phyloP scores from a whole-genome alignment of 2,797 vertebrate genomes.

The Micromesistius poutassou region DNA sequence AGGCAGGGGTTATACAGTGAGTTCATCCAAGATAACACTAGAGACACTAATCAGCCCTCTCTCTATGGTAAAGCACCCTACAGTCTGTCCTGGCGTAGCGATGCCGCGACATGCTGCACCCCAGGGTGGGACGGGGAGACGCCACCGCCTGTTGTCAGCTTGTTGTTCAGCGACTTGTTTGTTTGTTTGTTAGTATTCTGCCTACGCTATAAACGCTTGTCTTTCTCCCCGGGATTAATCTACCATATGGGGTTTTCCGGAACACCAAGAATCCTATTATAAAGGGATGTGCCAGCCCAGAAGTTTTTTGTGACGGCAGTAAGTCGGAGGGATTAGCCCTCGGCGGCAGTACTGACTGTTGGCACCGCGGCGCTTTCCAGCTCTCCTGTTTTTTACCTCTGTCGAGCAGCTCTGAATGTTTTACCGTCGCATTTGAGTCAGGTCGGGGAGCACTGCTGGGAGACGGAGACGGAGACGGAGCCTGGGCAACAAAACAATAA shows the following conservation, averaged over 20 bases:
- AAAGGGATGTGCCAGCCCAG: background rate
- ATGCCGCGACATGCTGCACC: too few species aligned
- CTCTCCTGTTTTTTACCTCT: background rate
- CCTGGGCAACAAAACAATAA: too few species aligned
- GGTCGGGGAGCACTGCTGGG: background rate
- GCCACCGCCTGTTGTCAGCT: background rate
- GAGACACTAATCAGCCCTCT: background rate
- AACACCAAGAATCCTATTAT: background rate
- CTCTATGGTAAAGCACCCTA: too few species aligned
- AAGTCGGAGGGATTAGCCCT: too few species aligned
- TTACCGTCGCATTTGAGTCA: background rate
- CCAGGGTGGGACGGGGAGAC: background rate
- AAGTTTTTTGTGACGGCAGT: too few species aligned
- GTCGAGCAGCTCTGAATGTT: background rate
- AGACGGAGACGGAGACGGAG: too few species aligned
- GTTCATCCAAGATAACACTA: too few species aligned
- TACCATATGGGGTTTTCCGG: background rate
- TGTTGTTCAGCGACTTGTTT: background rate
- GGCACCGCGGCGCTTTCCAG: background rate
- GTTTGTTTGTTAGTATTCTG: background rate
- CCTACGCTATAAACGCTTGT: background rate
- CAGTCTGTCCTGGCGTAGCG: too few species aligned
- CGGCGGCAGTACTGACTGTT: background rate
- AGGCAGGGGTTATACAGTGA: background rate
- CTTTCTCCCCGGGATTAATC: background rate